phyloP scores from a whole-genome alignment of 2,888 invertebrate species.

The Diogma glabrata region DNA sequence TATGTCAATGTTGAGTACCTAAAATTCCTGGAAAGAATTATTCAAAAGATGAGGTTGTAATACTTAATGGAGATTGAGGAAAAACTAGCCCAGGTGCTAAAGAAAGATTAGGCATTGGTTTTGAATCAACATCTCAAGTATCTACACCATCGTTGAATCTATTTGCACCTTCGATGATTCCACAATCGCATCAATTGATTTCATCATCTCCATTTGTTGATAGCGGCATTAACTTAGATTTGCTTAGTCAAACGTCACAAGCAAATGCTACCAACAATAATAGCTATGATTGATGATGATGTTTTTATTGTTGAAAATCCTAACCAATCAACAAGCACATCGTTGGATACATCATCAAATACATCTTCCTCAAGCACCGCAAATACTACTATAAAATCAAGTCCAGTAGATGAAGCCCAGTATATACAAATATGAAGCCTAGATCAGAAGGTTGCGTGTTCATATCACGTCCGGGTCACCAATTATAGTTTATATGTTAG shows the following conservation, averaged over 20 bases:
- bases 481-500: no score
- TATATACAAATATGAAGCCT: no score
- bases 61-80: constrained; percentile 89
- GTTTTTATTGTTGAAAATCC: constrained; percentile 30
- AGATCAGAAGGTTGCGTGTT: no score
- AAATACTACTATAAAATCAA: constrained; percentile 9
- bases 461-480: no score
- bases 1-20: constrained; percentile 38
- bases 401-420: no score
- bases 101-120: constrained; percentile 57
- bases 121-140: constrained; percentile 26
- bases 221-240: constrained; percentile 35
- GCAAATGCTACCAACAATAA: constrained; percentile 18
- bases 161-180: constrained; percentile 22
- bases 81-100: constrained; percentile 95
- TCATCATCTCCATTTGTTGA: constrained; percentile 28
- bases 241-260: constrained; percentile 23
- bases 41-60: constrained; percentile 90
- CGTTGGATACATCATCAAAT: neutral
- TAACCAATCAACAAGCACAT: neutral
- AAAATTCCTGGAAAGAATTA: constrained; percentile 87
- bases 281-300: constrained; percentile 34
- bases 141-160: constrained; percentile 27
- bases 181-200: constrained; percentile 19
- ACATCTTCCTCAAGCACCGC: constrained; percentile 9